These are phyloP conservation scores for Lagenorhynchus albirostris DNA, from an alignment of 2,113 vertebrate species.

Conservation along the genomic window DNA sequence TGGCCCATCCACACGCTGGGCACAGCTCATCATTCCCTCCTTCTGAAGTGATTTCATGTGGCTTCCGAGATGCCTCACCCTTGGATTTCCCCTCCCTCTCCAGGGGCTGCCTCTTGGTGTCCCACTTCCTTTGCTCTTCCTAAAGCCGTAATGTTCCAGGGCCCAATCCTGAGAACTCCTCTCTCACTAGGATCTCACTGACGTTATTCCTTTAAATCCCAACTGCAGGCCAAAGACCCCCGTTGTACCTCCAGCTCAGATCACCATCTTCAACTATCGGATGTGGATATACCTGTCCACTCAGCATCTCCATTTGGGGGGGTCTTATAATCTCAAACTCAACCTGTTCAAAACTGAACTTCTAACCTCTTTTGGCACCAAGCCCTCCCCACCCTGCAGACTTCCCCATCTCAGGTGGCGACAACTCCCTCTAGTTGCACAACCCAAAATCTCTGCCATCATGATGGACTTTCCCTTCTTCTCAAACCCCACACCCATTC, in stretches of 20 bases:
- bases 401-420: no score
- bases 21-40: no score
- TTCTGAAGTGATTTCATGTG: background rate
- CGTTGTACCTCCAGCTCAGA: rapidly evolving
- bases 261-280: rapidly evolving
- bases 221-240: no score
- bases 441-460: background rate
- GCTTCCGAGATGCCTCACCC: background rate
- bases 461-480: background rate
- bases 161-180: background rate
- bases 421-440: background rate
- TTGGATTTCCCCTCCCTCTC: no score
- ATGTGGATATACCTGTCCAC: rapidly evolving
- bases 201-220: background rate
- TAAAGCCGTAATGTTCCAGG: rapidly evolving
- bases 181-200: no score
- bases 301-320: rapidly evolving
- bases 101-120: no score
- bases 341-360: background rate
- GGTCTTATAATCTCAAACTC: rapidly evolving
- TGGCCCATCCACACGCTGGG: rapidly evolving
- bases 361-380: no score
- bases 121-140: no score
- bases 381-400: background rate
- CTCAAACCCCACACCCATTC: background rate